A percentile compares a stretch with the other conserved stretches of the same genome.
phyloP scores from a whole-genome alignment of 1,140 invertebrate genomes.

The Macrotrachela quadricornifera region DNA sequence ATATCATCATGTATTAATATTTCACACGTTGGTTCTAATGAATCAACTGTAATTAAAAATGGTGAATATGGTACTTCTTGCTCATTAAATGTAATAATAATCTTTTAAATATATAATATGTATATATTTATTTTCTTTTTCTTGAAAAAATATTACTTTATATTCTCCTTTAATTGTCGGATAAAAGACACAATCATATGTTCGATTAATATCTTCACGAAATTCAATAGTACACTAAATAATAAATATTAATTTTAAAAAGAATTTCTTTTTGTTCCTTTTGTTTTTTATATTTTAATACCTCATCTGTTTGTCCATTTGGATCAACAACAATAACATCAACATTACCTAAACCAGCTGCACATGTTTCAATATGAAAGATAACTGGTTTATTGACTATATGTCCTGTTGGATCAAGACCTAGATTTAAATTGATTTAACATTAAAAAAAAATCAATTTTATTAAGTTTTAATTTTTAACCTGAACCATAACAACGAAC shows the following conservation, averaged over 20 bases:
- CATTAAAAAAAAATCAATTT: background rate
- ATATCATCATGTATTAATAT: too few relatives aligned
- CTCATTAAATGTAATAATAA: too few relatives aligned
- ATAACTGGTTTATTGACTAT: slow-evolving; percentile 55
- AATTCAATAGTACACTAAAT: slow-evolving; percentile 50
- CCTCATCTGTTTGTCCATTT: slow-evolving; percentile 45
- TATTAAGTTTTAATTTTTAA: slow-evolving; percentile 14
- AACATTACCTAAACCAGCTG: slow-evolving; percentile 55
- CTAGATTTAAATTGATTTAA: background rate
- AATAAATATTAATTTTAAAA: slow-evolving; percentile 12
- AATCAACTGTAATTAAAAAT: too few relatives aligned
- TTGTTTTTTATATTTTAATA: slow-evolving; percentile 31
- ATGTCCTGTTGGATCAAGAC: slow-evolving; percentile 50
- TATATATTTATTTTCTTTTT: too few relatives aligned
- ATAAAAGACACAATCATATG: slow-evolving; percentile 60
- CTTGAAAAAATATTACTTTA: slow-evolving; percentile 35
- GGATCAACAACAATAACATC: slow-evolving; percentile 53
- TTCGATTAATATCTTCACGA: slow-evolving; percentile 63
- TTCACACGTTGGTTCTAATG: too few relatives aligned
- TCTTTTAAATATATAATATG: too few relatives aligned
- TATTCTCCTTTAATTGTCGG: slow-evolving; percentile 56
- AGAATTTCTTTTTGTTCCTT: too few relatives aligned
- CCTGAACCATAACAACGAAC: slow-evolving; percentile 55
- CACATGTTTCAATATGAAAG: slow-evolving; percentile 69
- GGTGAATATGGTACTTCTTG: too few relatives aligned